Evolutionary conservation across 2,797 vertebrate genomes (phyloP).

Genomic region (Margarornis squamiger): DNA sequence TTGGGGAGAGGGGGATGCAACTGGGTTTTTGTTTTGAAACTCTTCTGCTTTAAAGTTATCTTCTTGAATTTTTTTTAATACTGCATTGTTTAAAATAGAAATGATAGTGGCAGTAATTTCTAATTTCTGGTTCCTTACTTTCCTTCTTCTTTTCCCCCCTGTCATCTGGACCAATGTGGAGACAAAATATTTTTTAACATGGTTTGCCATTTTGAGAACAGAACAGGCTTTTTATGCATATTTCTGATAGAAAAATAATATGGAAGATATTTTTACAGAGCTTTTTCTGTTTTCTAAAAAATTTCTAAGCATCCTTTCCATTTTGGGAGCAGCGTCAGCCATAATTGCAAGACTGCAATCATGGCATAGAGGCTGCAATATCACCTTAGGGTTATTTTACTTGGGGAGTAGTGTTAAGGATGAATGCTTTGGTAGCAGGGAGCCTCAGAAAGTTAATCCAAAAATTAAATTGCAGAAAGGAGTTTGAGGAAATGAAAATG

Average conservation of each 20-base stretch:
- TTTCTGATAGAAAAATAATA: not conserved
- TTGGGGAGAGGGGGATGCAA: not conserved
- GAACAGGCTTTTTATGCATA: not conserved
- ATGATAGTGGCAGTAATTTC: not conserved
- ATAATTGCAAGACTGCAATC: not conserved
- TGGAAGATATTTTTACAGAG: not conserved
- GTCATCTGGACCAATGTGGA: not conserved
- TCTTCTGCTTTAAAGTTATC: not conserved
- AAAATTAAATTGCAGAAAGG: not conserved
- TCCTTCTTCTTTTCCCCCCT: not conserved
- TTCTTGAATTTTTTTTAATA: not conserved
- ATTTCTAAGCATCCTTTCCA: not conserved
- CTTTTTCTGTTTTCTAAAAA: not conserved
- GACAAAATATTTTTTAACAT: not conserved
- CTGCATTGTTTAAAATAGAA: not conserved
- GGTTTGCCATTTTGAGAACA: not conserved
- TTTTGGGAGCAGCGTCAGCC: not conserved
- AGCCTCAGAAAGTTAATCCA: constrained; percentile 23
- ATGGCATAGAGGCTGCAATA: not conserved
- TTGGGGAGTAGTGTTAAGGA: not conserved
- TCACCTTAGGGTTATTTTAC: not conserved
- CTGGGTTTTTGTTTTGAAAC: not conserved
- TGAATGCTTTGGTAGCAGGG: not conserved
- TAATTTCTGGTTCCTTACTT: not conserved
- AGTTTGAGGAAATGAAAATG: not conserved